Conservation (phyloP, 2,797 vertebrate species). For the Darevskia nairensis region DNA sequence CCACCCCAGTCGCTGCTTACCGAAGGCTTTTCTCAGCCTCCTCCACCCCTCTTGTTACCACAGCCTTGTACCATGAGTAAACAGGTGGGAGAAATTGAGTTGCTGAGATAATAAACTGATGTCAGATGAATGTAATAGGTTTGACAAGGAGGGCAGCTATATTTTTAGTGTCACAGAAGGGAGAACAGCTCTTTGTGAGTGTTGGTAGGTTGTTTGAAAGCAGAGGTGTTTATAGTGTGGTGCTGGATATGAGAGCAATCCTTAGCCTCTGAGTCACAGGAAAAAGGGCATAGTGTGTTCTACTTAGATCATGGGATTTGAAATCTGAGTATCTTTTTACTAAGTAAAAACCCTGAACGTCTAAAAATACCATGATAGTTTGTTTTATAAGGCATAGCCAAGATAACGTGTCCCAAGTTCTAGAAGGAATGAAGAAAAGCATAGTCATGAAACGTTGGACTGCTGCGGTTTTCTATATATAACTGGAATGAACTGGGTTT, state of each 20-base stretch:
- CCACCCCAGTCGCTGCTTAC: neutral
- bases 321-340: conserved; percentile 3
- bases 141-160: neutral
- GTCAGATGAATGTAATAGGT: neutral
- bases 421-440: neutral
- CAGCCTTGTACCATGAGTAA: neutral
- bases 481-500: conserved; percentile 10
- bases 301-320: neutral
- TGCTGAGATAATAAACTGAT: neutral
- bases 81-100: neutral
- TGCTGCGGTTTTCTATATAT: conserved; percentile 2
- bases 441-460: neutral
- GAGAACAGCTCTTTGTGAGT: neutral
- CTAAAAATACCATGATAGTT: neutral
- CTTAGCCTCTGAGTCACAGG: neutral
- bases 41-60: neutral
- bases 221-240: neutral
- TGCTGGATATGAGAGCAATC: neutral
- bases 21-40: neutral
- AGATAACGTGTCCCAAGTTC: neutral
- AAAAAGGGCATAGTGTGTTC: neutral
- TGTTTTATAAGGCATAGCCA: conserved; percentile 20
- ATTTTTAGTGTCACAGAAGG: neutral
- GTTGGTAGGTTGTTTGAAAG: neutral
- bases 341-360: conserved; percentile 5